Evolutionary conservation across 2,888 invertebrate species (phyloP), one percentile per base, ranked within the genome.

Genomic region (Silvanus unidentatus): DNA sequence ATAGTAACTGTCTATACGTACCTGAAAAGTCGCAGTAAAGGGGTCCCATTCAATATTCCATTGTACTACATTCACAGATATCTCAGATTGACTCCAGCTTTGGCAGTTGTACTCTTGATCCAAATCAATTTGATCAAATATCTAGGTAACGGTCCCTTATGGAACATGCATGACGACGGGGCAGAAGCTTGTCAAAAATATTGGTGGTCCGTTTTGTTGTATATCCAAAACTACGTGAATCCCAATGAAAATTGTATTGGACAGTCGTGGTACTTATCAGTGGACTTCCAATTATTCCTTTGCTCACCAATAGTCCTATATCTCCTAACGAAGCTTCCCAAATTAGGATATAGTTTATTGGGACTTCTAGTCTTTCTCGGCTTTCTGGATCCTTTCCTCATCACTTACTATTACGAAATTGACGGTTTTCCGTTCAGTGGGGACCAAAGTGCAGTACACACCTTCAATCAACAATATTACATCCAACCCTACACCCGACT

Each of bases 131-230:
- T 77, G 27, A 50, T 72, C 14, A 66, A 68, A 3, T 70, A 73
- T 52, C 32, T 75, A 5, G 73, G 73, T 1, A 70, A 72, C 8
- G 77, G 77, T 1, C 74, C 77, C 1, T 56, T 70, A 14, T 77
- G 76, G 76, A 13, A 10, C 11, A 47, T 43, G 10, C 14, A n/a
- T 38, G 49, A 16, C 6, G n/a, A n/a, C n/a, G n/a, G n/a, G n/a
- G n/a, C n/a, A n/a, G n/a, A n/a, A n/a, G 8, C 3, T 12, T 61
- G 61, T 39, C 44, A 44, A 38, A 43, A 53, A n/a, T 45, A 53
- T 37, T 62, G 62, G 62, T 62, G 60, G 60, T 36, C 55, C 0
- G 37, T 53, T 1, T 28, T 62, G 15, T 42, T 62, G 1, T 59
- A 60, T 38, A 38, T 57, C 4, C 60, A 62, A 42, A 61, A 58